These are phyloP conservation scores for Conus betulinus DNA, from an alignment of 1,140 invertebrate species.

Conservation along the genomic window DNA sequence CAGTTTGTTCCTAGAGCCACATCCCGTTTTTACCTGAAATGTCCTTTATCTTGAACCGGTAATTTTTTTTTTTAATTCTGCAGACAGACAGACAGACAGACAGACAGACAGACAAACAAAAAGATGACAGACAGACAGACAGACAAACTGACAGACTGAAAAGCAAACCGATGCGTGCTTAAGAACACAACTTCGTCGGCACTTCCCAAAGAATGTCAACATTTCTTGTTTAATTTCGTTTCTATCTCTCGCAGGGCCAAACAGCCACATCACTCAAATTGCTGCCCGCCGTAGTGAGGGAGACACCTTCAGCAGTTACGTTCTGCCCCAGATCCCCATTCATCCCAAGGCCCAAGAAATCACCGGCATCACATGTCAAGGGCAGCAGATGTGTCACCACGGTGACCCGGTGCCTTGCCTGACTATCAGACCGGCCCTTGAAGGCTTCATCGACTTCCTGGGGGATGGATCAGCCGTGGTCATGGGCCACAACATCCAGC, in stretches of 20 bases:
- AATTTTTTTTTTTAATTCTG: too few species aligned
- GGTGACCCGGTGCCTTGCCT: background rate
- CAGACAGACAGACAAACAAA: too few species aligned
- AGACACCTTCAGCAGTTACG: background rate
- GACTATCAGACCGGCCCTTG: background rate
- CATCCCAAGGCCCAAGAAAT: background rate
- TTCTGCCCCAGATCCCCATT: background rate
- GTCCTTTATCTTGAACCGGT: too few species aligned
- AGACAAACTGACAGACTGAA: too few species aligned
- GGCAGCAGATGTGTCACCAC: background rate
- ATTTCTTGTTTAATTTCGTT: too few species aligned
- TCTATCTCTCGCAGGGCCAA: background rate
- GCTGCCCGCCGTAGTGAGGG: background rate
- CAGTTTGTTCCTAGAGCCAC: too few species aligned
- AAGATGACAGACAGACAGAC: too few species aligned
- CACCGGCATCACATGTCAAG: slow-evolving; percentile 4
- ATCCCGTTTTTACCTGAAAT: too few species aligned
- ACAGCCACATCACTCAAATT: slow-evolving; percentile 9
- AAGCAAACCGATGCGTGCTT: too few species aligned
- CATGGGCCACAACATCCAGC: slow-evolving; percentile 3
- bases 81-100: too few species aligned
- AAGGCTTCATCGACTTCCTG: slow-evolving; percentile 13
- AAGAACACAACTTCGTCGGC: too few species aligned
- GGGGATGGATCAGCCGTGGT: background rate
- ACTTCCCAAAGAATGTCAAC: too few species aligned